Conservation (phyloP, 2,113 vertebrate species). For the Scopus umbretta region DNA sequence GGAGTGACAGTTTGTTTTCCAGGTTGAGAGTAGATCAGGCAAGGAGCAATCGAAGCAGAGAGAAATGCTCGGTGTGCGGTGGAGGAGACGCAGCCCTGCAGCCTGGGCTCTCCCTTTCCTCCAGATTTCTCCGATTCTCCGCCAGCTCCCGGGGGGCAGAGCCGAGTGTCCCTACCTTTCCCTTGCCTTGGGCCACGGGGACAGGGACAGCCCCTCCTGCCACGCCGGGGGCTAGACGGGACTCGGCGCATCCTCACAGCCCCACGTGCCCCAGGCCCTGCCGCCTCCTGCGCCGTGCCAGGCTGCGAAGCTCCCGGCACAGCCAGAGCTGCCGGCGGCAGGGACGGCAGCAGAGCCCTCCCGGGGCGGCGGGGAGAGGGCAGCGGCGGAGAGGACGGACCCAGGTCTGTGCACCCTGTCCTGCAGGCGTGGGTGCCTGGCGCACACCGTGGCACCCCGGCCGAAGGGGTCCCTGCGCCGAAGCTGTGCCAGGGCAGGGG, state of each 20-base stretch:
- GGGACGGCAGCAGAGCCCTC: background rate
- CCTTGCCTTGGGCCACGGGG: background rate
- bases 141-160: background rate
- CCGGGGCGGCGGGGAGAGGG: background rate
- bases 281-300: background rate
- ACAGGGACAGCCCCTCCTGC: background rate
- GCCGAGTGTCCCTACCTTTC: background rate
- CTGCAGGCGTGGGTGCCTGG: fast-evolving
- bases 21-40: background rate
- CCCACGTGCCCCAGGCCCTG: background rate
- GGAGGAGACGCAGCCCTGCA: background rate
- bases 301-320: background rate
- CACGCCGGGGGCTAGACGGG: fast-evolving
- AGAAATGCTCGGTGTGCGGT: fast-evolving
- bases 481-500: background rate
- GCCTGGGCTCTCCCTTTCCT: background rate
- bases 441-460: fast-evolving
- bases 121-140: background rate
- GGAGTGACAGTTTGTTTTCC: background rate
- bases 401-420: background rate
- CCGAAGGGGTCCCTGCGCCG: fast-evolving
- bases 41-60: background rate
- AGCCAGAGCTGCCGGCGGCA: background rate
- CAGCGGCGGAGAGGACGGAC: fast-evolving
- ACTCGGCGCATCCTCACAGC: background rate